phyloP scores from a whole-genome alignment of 1,140 invertebrate genomes.

The Drosophila leontia region DNA sequence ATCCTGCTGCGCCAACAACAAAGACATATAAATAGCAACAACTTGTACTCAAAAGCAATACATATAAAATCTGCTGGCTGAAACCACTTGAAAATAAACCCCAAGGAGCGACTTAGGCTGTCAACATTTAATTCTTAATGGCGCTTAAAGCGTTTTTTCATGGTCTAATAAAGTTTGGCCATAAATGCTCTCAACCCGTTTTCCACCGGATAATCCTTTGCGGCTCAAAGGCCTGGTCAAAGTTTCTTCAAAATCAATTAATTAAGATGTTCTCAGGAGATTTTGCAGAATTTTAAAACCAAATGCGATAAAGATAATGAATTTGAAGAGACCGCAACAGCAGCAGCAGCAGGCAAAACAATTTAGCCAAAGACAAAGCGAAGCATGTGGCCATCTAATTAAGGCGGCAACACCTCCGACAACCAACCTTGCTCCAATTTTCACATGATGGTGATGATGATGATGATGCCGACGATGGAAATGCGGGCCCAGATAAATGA shows the following conservation, averaged over 20 bases:
- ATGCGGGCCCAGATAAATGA: slow-evolving; percentile 45
- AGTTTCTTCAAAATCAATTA: slow-evolving; percentile 46
- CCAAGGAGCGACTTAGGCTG: slow-evolving; percentile 36
- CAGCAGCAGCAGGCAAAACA: slow-evolving; percentile 1
- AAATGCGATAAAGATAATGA: slow-evolving; percentile 27
- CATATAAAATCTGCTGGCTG: slow-evolving; percentile 11
- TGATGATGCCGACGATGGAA: slow-evolving; percentile 12
- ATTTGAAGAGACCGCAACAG: slow-evolving; percentile 5
- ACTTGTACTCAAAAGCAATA: slow-evolving; percentile 1
- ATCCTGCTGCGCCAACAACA: slow-evolving; percentile 7
- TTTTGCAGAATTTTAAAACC: slow-evolving; percentile 3
- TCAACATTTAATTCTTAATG: slow-evolving; percentile 49
- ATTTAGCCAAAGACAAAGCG: slow-evolving; percentile 35
- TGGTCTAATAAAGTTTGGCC: slow-evolving; percentile 40
- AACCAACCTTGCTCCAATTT: slow-evolving; percentile 52
- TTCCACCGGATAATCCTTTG: slow-evolving; percentile 24
- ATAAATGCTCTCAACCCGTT: slow-evolving; percentile 29
- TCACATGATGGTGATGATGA: slow-evolving; percentile 1
- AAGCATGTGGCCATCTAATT: slow-evolving; percentile 40
- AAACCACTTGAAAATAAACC: slow-evolving; percentile 32
- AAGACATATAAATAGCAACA: slow-evolving; percentile 10
- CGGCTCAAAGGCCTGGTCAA: slow-evolving; percentile 19
- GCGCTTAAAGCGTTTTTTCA: slow-evolving; percentile 37
- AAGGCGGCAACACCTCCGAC: slow-evolving; percentile 44
- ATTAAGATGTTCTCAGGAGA: slow-evolving; percentile 30